These are phyloP conservation scores for Tribolium castaneum DNA, from an alignment of 1,140 invertebrate species.

Conservation along the genomic window DNA sequence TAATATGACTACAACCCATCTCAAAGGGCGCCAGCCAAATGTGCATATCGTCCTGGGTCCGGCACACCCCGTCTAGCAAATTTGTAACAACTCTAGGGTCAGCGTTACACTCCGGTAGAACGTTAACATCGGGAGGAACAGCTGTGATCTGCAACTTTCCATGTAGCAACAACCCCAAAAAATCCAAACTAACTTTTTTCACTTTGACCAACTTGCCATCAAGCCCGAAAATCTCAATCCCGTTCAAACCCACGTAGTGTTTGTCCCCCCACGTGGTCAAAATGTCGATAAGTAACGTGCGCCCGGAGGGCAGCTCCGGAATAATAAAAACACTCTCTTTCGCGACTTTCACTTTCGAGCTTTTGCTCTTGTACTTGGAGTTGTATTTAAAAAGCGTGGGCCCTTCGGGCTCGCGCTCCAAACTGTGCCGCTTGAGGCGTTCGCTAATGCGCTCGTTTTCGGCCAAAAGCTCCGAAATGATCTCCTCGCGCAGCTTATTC, in stretches of 20 bases:
- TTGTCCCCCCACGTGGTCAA: conserved; percentile 85
- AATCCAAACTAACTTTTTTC: conserved; percentile 65
- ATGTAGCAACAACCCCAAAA: neutral
- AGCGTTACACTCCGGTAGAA: conserved; percentile 69
- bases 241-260: conserved; percentile 83
- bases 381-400: conserved; percentile 27
- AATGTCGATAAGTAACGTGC: conserved; percentile 76
- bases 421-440: neutral
- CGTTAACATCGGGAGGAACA: conserved; percentile 71
- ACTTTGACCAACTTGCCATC: conserved; percentile 71
- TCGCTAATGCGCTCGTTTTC: conserved; percentile 58
- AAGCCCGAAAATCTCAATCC: conserved; percentile 80
- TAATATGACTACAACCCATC: conserved; percentile 68
- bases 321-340: conserved; percentile 65
- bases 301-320: conserved; percentile 79
- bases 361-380: conserved; percentile 46
- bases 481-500: conserved; percentile 55
- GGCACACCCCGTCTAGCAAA: conserved; percentile 77
- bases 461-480: conserved; percentile 58
- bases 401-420: conserved; percentile 21
- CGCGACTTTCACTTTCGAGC: conserved; percentile 1
- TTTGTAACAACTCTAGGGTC: conserved; percentile 73
- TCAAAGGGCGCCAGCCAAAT: conserved; percentile 79
- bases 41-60: conserved; percentile 81
- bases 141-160: conserved; percentile 66